phyloP scores from a whole-genome alignment of 2,113 vertebrate genomes.

The Oenanthe melanoleuca region DNA sequence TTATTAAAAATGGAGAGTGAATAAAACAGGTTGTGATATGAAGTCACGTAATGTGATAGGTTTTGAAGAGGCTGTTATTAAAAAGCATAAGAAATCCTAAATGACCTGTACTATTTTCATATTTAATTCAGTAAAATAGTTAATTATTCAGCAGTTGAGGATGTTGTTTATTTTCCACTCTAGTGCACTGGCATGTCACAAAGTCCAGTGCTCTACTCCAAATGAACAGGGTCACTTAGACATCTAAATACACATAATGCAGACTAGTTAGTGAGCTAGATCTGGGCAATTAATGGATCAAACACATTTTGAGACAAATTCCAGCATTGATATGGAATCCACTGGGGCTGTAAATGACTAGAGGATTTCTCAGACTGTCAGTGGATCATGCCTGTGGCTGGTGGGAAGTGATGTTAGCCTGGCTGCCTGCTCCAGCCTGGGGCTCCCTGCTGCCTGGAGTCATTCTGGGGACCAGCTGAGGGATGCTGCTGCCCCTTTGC shows the following conservation, averaged over 20 bases:
- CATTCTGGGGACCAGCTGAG: background rate
- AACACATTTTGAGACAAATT: background rate
- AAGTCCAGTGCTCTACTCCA: background rate
- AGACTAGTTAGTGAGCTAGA: background rate
- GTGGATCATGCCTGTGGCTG: background rate
- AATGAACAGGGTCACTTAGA: background rate
- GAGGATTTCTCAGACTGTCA: background rate
- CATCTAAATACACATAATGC: background rate
- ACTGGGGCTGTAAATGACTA: background rate
- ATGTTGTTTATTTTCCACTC: constrained; percentile 15
- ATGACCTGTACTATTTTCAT: constrained; percentile 22
- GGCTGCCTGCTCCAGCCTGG: background rate
- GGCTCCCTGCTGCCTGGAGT: background rate
- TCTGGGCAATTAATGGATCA: background rate
- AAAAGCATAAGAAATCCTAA: background rate
- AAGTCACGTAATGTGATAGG: background rate
- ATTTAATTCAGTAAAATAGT: constrained; percentile 43
- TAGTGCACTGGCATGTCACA: background rate
- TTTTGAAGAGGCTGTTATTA: constrained; percentile 4
- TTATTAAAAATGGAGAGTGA: background rate
- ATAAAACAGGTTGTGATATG: background rate
- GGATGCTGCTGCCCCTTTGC: background rate
- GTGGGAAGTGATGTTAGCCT: rapidly evolving
- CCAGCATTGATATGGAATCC: background rate
- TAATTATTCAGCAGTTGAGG: constrained; percentile 41